phyloP scores from a whole-genome alignment of 2,113 vertebrate genomes.

The Boulengeromyrus knoepffleri region DNA sequence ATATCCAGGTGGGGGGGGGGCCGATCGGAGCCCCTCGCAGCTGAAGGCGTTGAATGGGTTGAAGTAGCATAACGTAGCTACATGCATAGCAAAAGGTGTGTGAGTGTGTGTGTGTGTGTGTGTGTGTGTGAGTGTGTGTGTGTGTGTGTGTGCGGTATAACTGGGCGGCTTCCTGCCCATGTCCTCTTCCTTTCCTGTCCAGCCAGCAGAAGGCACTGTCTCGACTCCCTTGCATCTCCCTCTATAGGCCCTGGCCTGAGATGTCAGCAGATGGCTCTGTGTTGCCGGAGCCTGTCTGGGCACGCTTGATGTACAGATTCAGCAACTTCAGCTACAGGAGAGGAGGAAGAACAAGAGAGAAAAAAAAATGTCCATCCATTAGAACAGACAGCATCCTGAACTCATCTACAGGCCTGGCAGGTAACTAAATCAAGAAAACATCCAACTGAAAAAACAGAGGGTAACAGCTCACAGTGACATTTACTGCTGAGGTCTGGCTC shows the following conservation, averaged over 20 bases:
- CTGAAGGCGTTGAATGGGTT: conserved; percentile 32
- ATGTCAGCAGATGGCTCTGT: conserved; percentile 72
- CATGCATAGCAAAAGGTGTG: conserved; percentile 19
- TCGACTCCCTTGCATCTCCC: conserved; percentile 20
- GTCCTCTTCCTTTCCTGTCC: conserved; percentile 44
- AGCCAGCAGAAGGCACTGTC: conserved; percentile 31
- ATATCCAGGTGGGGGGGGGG: not conserved
- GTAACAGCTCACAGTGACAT: not conserved
- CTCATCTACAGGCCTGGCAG: not conserved
- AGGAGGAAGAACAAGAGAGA: not conserved
- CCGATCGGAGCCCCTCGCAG: not conserved
- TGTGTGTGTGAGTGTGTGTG: conserved; percentile 30
- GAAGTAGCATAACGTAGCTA: conserved; percentile 56
- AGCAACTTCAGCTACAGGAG: conserved; percentile 83
- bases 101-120: conserved; percentile 29
- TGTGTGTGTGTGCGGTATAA: conserved; percentile 23
- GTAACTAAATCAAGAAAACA: not conserved
- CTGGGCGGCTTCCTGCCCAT: conserved; percentile 21
- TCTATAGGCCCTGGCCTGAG: conserved; percentile 73
- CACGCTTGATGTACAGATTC: conserved; percentile 96
- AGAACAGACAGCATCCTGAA: not conserved
- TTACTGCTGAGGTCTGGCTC: not conserved
- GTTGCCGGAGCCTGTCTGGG: conserved; percentile 80
- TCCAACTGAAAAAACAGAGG: not conserved
- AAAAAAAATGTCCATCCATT: not conserved